These are phyloP conservation scores for Psix sp. DNA, from an alignment of 1,140 invertebrate genomes.

Conservation along the genomic window DNA sequence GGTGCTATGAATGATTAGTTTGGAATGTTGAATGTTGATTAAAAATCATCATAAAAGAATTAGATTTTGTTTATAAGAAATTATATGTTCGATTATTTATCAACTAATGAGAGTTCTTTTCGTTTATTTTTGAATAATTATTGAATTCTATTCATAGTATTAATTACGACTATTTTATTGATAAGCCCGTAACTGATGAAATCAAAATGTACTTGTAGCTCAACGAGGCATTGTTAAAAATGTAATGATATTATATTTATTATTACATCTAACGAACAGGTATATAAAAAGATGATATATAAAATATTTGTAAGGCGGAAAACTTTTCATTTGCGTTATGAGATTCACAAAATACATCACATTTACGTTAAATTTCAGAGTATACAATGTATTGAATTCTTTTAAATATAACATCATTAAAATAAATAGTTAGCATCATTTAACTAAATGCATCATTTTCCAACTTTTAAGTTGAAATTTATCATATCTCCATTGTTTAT, in stretches of 20 bases:
- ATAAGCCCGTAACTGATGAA: no score
- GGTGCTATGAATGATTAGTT: conserved; percentile 13
- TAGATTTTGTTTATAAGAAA: background rate
- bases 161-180: no score
- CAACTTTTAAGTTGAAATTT: conserved; percentile 3
- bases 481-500: background rate
- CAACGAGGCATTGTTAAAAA: conserved; percentile 59
- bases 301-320: conserved; percentile 17
- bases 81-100: no score
- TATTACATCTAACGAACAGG: conserved; percentile 38
- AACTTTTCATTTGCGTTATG: conserved; percentile 14
- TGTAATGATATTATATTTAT: conserved; percentile 57
- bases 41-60: background rate
- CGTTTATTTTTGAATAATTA: background rate
- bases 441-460: conserved; percentile 1
- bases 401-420: conserved; percentile 38
- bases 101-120: no score
- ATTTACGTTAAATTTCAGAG: conserved; percentile 19
- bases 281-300: conserved; percentile 29
- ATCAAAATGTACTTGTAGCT: conserved; percentile 43
- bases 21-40: background rate
- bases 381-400: conserved; percentile 23
- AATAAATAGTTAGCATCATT: conserved; percentile 4
- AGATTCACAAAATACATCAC: conserved; percentile 42
- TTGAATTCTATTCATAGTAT: no score